Evolutionary conservation across 1,140 invertebrate genomes (phyloP), one percentile per base, ranked within the genome.

Genomic region (Aplysia californica): DNA sequence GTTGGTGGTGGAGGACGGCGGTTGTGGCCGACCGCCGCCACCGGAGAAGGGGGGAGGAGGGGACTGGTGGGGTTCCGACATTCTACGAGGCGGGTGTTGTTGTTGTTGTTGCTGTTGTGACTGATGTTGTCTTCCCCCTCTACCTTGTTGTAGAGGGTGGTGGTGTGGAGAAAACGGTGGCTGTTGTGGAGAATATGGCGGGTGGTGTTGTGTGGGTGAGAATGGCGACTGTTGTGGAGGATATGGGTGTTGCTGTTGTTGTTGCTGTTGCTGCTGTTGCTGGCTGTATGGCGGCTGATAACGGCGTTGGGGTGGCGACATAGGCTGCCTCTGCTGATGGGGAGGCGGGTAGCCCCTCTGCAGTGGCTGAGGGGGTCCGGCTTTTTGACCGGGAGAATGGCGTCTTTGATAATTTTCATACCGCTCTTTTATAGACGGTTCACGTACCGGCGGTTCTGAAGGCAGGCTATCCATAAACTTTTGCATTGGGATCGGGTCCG

Each of bases 21-120:
- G 29, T 29, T 20, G 29, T 61, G 58, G 26, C 10, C 6, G 26
- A 26, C 6, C 10, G n/a, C n/a, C n/a, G n/a, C n/a, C n/a, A n/a
- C n/a, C n/a, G n/a, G n/a, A n/a, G n/a, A n/a, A n/a, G n/a, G 10
- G 29, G 6, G 58, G 10, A 61, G 18, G 6, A 6, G 10, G 58
- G 58, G 58, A 26, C 29, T 10, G 58, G 18, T 61, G 58, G 58
- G 58, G 58, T 18, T 6, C 18, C 15, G 18, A 31, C 29, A 61
- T 61, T 61, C 20, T 18, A 20, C 29, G 29, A 6, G 26, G 58
- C 29, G 6, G 20, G 29, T 10, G 58, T n/a, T n/a, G n/a, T n/a
- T n/a, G n/a, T n/a, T n/a, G n/a, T n/a, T n/a, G 66, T n/a, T 68
- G 66, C n/a, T 68, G 66, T 68, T 23, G 39, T 36, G 66, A 41